Conservation (phyloP, 2,888 invertebrate genomes). For the Selenia dentaria region DNA sequence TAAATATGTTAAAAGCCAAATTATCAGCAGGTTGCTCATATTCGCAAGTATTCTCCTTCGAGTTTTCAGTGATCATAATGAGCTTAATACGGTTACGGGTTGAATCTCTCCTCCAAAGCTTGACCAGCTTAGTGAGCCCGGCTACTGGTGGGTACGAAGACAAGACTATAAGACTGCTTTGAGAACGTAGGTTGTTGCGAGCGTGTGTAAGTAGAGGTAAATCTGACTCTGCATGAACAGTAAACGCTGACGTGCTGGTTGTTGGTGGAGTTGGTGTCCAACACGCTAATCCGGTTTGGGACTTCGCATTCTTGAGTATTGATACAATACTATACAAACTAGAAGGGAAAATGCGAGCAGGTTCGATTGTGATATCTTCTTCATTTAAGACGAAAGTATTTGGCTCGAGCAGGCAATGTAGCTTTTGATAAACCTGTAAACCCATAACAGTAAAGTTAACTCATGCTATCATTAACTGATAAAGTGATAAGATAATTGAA, state of each 20-base stretch:
- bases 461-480: no score
- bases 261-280: slow-evolving; percentile 30
- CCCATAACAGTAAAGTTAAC: not conserved
- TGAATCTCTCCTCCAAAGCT: slow-evolving; percentile 33
- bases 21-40: slow-evolving; percentile 24
- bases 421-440: slow-evolving; percentile 13
- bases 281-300: slow-evolving; percentile 28
- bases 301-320: slow-evolving; percentile 7
- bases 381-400: slow-evolving; percentile 8
- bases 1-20: slow-evolving; percentile 30
- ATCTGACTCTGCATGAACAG: slow-evolving; percentile 28
- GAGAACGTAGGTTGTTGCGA: slow-evolving; percentile 18
- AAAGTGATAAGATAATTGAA: no score
- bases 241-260: slow-evolving; percentile 23
- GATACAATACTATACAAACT: slow-evolving; percentile 5
- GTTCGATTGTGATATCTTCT: not conserved
- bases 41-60: slow-evolving; percentile 6
- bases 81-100: slow-evolving; percentile 30
- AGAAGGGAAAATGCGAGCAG: not conserved
- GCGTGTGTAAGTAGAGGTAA: slow-evolving; percentile 25
- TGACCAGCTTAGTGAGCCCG: slow-evolving; percentile 36
- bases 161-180: slow-evolving; percentile 34
- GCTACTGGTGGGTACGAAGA: slow-evolving; percentile 31
- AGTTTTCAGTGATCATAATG: slow-evolving; percentile 24
- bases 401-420: not conserved